Evolutionary conservation across 2,113 vertebrate genomes (phyloP), one percentile per base, ranked within the genome.

Genomic region (Xenotilapia caudafasciata): DNA sequence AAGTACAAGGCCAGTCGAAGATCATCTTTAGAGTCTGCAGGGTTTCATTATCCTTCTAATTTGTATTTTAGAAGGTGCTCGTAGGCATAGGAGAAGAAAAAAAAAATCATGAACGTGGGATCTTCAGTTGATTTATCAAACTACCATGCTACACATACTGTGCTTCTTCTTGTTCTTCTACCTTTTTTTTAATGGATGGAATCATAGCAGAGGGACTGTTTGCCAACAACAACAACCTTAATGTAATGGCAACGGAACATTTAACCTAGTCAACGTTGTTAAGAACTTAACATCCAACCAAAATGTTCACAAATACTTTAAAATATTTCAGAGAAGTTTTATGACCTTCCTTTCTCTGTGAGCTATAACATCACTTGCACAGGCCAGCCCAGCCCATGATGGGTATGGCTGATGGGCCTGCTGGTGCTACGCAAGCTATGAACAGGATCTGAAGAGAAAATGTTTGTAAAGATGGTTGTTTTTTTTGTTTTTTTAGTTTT

Each of bases 401-500:
- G 40, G 81, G 62, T 33, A 12, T 68, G 23, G 58, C 17, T 38
- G 9, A 26, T 26, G 26, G 86, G 83, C 23, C 75, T 86, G 87
- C 75, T 86, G 60, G 86, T 84, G 91, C 85, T 88, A 49, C 26
- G 49, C 23, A 86, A 97, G 97, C 96, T 86, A 96, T 98, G 98
- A 98, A 85, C 93, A 95, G 97, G 95, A 97, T 97, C 80, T 86
- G 95, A 96, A 97, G 95, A 94, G 93, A 87, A 85, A 87, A 91
- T 26, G 45, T 92, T 83, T 79, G 70, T 88, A 53, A 83, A 86
- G 14, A 79, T 45, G 5, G 3, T 73, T 9, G n/a, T 47, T 86
- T 14, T 82, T 23, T 58, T 54, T 45, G 62, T 5, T 6, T 21
- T 28, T 83, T 65, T 86, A 49, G 38, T 90, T 82, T 93, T 95